Conservation (phyloP, 2,113 vertebrate genomes). For the Hylia prasina region DNA sequence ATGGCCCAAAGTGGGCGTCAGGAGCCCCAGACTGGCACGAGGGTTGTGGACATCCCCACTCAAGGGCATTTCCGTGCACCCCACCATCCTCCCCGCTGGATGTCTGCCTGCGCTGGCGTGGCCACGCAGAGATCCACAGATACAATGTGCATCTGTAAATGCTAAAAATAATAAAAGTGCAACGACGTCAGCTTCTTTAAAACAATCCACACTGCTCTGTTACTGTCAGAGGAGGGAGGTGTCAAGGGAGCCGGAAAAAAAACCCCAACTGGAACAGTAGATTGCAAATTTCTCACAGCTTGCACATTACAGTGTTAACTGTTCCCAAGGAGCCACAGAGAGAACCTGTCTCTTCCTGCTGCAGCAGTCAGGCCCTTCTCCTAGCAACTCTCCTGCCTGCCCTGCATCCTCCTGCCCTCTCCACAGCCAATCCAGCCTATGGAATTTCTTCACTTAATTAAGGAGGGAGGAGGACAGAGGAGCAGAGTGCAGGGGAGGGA, state of each 20-base stretch:
- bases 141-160: slow-evolving; percentile 75
- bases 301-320: slow-evolving; percentile 67
- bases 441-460: slow-evolving; percentile 2
- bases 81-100: slow-evolving; percentile 25
- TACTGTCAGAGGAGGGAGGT: slow-evolving; percentile 50
- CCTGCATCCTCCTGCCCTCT: not conserved
- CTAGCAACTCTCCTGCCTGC: not conserved
- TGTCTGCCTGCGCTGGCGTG: slow-evolving; percentile 54
- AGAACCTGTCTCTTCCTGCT: slow-evolving; percentile 7
- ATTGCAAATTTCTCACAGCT: slow-evolving; percentile 77
- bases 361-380: slow-evolving; percentile 28
- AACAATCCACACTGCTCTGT: slow-evolving; percentile 65
- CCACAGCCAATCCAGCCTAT: not conserved
- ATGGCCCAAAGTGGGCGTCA: not conserved
- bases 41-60: slow-evolving; percentile 13
- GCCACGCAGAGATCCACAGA: slow-evolving; percentile 58
- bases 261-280: slow-evolving; percentile 62
- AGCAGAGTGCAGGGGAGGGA: slow-evolving; percentile 11
- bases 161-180: slow-evolving; percentile 74
- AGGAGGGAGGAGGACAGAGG: slow-evolving; percentile 22
- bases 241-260: slow-evolving; percentile 56
- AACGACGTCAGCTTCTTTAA: slow-evolving; percentile 71
- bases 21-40: slow-evolving; percentile 36
- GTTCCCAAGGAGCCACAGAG: slow-evolving; percentile 26
- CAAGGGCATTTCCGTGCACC: slow-evolving; percentile 44